Percentiles rank a stretch among this genome's conserved stretches.
Conservation (phyloP, 1,140 invertebrate species). For the Trichonephila clavata region DNA sequence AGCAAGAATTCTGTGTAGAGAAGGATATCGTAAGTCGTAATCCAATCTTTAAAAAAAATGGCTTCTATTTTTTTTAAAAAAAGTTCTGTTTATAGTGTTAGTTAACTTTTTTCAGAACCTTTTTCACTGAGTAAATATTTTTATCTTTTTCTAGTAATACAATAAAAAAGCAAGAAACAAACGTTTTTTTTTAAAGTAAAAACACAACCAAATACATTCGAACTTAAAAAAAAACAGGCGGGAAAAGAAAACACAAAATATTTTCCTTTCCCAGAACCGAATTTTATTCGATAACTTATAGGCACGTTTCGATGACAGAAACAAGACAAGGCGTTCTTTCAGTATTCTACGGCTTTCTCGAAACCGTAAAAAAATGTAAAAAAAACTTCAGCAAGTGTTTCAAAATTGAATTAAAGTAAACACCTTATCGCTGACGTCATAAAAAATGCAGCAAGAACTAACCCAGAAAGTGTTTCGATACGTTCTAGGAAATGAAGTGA, state of each 20-base stretch:
- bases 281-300: constrained; percentile 31
- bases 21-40: no score
- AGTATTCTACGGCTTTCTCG: background rate
- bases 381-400: background rate
- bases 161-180: no score
- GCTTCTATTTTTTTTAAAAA: no score
- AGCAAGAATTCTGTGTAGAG: no score
- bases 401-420: constrained; percentile 27
- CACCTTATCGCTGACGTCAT: constrained; percentile 28
- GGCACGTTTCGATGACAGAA: background rate
- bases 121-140: no score
- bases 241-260: background rate
- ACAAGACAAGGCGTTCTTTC: background rate
- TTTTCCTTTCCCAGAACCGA: background rate
- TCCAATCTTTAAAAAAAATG: no score
- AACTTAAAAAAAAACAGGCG: background rate
- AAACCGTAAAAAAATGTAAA: no score
- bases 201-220: background rate
- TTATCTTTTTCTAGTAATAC: no score
- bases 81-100: no score
- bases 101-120: no score
- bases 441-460: constrained; percentile 5
- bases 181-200: no score
- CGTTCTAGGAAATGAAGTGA: background rate
- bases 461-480: constrained; percentile 11